Conservation (phyloP, 2,113 vertebrate genomes). For the Peromyscus polionotus region DNA sequence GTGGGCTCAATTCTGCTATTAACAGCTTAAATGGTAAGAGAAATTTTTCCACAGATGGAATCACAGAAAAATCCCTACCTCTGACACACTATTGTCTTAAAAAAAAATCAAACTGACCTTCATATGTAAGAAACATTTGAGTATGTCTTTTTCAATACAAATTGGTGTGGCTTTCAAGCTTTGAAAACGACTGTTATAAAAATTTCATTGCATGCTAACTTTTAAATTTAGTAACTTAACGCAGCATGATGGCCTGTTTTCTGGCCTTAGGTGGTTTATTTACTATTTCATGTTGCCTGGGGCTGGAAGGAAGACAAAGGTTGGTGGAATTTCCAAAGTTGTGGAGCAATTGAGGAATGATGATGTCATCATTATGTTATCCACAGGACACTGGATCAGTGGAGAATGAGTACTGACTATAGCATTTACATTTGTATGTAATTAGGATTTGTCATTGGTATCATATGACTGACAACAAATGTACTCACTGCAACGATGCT, state of each 20-base stretch:
- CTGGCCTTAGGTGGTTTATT: background rate
- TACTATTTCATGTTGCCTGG: background rate
- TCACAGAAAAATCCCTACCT: background rate
- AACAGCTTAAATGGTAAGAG: background rate
- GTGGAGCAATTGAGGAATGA: background rate
- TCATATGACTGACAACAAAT: slow-evolving; percentile 1
- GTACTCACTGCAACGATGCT: background rate
- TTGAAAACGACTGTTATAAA: background rate
- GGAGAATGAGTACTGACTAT: background rate
- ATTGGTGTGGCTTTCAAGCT: background rate
- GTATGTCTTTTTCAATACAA: background rate
- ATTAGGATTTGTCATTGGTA: background rate
- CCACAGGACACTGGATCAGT: background rate
- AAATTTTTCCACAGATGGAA: background rate
- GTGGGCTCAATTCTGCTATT: background rate
- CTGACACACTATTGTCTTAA: background rate
- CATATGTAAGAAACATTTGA: background rate
- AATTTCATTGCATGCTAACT: background rate
- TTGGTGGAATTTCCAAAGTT: background rate
- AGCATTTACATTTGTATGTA: background rate
- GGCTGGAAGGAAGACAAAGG: background rate
- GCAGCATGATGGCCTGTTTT: background rate
- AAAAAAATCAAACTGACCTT: slow-evolving; percentile 31
- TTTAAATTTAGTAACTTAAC: background rate
- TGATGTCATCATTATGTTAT: background rate